Percentiles rank a stretch among this genome's conserved stretches.
Conservation (phyloP, 1,140 invertebrate genomes). For the Cataglyphis hispanica region DNA sequence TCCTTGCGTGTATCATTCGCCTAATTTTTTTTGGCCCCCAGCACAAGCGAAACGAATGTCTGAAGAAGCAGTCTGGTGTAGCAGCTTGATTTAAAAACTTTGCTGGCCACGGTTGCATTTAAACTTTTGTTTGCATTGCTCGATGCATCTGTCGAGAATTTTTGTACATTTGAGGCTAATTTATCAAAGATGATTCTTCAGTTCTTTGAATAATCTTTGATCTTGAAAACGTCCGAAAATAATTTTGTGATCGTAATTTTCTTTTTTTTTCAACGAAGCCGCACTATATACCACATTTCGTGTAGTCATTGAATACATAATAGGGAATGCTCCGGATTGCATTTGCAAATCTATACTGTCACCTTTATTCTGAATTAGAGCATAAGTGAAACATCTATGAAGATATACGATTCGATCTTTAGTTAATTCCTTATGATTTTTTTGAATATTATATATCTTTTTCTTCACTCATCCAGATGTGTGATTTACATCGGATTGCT, state of each 20-base stretch:
- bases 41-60: constrained; percentile 4
- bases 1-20: background rate
- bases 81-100: background rate
- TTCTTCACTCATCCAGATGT: too few relatives aligned
- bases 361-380: too few relatives aligned
- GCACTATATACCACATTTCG: background rate
- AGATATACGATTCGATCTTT: too few relatives aligned
- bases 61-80: background rate
- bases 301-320: background rate
- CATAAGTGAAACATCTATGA: too few relatives aligned
- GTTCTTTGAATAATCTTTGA: background rate
- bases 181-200: constrained; percentile 5
- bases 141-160: background rate
- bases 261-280: background rate
- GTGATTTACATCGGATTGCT: too few relatives aligned
- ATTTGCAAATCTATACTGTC: too few relatives aligned
- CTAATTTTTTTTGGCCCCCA: background rate
- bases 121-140: constrained; percentile 16
- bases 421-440: too few relatives aligned
- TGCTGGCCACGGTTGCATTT: constrained; percentile 15
- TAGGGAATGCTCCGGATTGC: background rate
- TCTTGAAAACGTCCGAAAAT: background rate
- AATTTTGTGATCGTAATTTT: constrained; percentile 23
- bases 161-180: constrained; percentile 4
- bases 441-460: too few relatives aligned